These are phyloP conservation scores for Cottus gobio DNA, from an alignment of 2,113 vertebrate species.

Conservation along the genomic window DNA sequence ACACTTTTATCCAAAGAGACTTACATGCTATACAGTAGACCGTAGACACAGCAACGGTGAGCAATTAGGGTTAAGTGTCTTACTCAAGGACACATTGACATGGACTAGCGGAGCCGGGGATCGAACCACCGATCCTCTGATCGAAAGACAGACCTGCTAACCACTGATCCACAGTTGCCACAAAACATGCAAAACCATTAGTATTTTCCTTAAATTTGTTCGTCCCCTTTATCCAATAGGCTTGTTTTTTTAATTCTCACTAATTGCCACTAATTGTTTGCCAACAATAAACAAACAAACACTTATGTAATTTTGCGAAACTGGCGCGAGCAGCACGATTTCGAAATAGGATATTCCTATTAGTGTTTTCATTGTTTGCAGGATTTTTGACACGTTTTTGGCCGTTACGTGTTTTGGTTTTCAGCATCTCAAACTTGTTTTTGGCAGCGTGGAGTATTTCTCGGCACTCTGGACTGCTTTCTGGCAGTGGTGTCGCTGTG, in stretches of 20 bases:
- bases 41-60: too few species aligned
- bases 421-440: conserved; percentile 64
- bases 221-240: conserved; percentile 11
- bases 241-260: background rate
- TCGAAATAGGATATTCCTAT: background rate
- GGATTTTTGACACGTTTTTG: conserved; percentile 40
- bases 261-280: conserved; percentile 29
- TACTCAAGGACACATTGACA: too few species aligned
- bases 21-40: too few species aligned
- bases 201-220: background rate
- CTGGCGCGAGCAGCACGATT: background rate
- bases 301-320: background rate
- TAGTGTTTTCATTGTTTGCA: conserved; percentile 37
- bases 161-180: too few species aligned
- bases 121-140: too few species aligned
- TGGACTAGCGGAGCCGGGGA: too few species aligned
- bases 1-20: too few species aligned
- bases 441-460: conserved; percentile 45
- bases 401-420: conserved; percentile 27
- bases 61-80: too few species aligned
- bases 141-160: too few species aligned
- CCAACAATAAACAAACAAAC: conserved; percentile 35
- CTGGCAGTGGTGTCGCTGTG: conserved; percentile 56
- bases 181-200: background rate
- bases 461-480: conserved; percentile 45